A percentile compares a stretch with the other conserved stretches of the same genome.
These are phyloP conservation scores for Theretra japonica DNA, from an alignment of 2,888 invertebrate genomes.

Conservation along the genomic window DNA sequence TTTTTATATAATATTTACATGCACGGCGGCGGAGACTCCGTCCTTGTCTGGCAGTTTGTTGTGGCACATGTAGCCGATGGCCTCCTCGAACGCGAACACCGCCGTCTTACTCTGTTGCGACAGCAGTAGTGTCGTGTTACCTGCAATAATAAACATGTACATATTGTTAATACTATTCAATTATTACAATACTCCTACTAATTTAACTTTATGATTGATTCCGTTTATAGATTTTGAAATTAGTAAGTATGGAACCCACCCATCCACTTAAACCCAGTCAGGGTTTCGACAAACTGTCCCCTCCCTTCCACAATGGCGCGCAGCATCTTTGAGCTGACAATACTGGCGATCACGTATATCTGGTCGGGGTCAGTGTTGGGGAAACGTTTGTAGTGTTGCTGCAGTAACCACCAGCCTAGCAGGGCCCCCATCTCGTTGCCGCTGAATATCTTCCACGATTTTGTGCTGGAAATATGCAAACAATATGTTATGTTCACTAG, in stretches of 20 bases:
- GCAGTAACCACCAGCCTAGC: constrained; percentile 96
- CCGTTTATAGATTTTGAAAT: too few relatives aligned
- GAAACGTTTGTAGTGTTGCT: constrained; percentile 79
- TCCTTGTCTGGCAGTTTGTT: constrained; percentile 96
- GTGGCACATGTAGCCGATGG: constrained; percentile 99
- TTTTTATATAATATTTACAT: constrained; percentile 61
- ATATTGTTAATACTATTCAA: too few relatives aligned
- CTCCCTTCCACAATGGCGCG: constrained; percentile 91
- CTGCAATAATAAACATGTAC: constrained; percentile 54
- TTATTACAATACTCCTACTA: too few relatives aligned
- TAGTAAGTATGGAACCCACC: too few relatives aligned
- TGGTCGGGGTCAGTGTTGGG: constrained; percentile 81
- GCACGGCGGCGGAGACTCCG: constrained; percentile 95
- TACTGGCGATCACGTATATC: constrained; percentile 94
- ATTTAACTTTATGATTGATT: too few relatives aligned
- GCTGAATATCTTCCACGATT: constrained; percentile 93
- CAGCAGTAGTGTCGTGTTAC: constrained; percentile 91
- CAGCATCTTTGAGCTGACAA: constrained; percentile 98
- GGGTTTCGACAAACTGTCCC: constrained; percentile 92
- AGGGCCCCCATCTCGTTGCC: constrained; percentile 98
- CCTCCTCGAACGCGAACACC: constrained; percentile 98
- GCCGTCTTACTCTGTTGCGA: constrained; percentile 89
- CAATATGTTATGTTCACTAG: background rate
- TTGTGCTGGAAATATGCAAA: constrained; percentile 47
- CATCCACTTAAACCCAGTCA: constrained; percentile 99